Conservation (phyloP, 2,797 vertebrate species). For the Xenentodon cancila region DNA sequence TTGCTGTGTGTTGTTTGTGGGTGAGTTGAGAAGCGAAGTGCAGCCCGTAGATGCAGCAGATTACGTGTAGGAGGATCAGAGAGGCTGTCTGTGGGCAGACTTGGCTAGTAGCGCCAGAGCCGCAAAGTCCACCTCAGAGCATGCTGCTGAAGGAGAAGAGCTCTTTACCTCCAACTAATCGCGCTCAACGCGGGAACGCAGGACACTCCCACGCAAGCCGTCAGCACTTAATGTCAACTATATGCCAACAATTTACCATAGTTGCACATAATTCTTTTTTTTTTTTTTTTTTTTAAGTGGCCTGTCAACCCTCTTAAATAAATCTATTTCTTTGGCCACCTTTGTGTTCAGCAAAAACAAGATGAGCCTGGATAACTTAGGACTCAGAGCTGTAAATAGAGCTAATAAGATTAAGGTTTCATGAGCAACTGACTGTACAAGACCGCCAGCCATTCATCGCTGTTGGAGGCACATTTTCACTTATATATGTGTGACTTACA, state of each 20-base stretch:
- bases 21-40: slow-evolving; percentile 48
- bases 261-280: neutral
- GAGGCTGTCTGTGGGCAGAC: slow-evolving; percentile 68
- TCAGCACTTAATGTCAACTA: slow-evolving; percentile 8
- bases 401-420: slow-evolving; percentile 79
- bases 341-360: slow-evolving; percentile 44
- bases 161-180: slow-evolving; percentile 23
- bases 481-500: slow-evolving; percentile 5
- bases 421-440: slow-evolving; percentile 46
- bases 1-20: slow-evolving; percentile 50
- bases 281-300: neutral
- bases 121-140: slow-evolving; percentile 48
- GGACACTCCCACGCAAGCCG: slow-evolving; percentile 19
- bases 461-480: slow-evolving; percentile 39
- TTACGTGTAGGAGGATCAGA: slow-evolving; percentile 73
- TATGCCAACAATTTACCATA: neutral
- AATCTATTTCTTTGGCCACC: slow-evolving; percentile 15
- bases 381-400: slow-evolving; percentile 75
- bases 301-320: slow-evolving; percentile 10
- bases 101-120: slow-evolving; percentile 55
- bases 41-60: slow-evolving; percentile 64
- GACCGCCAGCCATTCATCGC: slow-evolving; percentile 19
- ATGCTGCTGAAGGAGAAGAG: slow-evolving; percentile 25
- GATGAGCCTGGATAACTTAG: slow-evolving; percentile 62
- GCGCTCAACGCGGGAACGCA: slow-evolving; percentile 7